Conservation (phyloP, 2,888 invertebrate genomes). For the Drosophila aldrichi region DNA sequence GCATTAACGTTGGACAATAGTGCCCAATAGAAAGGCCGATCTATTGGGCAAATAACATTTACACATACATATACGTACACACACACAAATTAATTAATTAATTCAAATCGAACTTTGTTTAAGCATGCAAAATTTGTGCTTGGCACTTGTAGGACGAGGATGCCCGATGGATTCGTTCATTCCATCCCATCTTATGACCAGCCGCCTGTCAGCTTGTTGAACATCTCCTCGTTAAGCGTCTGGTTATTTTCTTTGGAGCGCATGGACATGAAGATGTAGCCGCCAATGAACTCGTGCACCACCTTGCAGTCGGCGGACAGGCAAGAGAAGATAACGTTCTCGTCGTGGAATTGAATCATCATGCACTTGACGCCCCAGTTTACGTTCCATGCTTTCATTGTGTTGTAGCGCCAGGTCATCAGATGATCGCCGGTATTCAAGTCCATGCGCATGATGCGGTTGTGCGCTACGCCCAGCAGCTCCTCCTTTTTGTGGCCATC, state of each 20-base stretch:
- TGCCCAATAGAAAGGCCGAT: slow-evolving; percentile 10
- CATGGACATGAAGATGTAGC: slow-evolving; percentile 99
- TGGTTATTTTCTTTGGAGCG: slow-evolving; percentile 99
- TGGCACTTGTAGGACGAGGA: slow-evolving; percentile 61
- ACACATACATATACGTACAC: slow-evolving; percentile 39
- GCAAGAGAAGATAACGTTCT: slow-evolving; percentile 97
- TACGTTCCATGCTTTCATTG: slow-evolving; percentile 99
- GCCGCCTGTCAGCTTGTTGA: slow-evolving; percentile 99
- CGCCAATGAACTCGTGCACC: slow-evolving; percentile 99
- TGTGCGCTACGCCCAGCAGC: slow-evolving; percentile 96
- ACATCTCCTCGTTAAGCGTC: slow-evolving; percentile 97
- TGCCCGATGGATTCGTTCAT: neutral
- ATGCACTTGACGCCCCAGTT: slow-evolving; percentile 99
- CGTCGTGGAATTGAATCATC: slow-evolving; percentile 99
- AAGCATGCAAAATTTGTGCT: slow-evolving; percentile 76
- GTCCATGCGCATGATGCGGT: slow-evolving; percentile 98
- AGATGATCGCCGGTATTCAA: slow-evolving; percentile 96
- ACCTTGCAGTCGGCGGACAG: slow-evolving; percentile 99
- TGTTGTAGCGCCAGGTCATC: slow-evolving; percentile 98
- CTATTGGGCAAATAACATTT: slow-evolving; percentile 59
- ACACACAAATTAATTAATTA: slow-evolving; percentile 31
- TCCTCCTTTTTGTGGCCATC: slow-evolving; percentile 95
- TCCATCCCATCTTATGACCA: slow-evolving; percentile 87
- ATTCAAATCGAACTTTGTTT: slow-evolving; percentile 32
- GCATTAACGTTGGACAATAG: slow-evolving; percentile 41